phyloP scores from a whole-genome alignment of 2,113 vertebrate species.

The Xiphophorus hellerii region DNA sequence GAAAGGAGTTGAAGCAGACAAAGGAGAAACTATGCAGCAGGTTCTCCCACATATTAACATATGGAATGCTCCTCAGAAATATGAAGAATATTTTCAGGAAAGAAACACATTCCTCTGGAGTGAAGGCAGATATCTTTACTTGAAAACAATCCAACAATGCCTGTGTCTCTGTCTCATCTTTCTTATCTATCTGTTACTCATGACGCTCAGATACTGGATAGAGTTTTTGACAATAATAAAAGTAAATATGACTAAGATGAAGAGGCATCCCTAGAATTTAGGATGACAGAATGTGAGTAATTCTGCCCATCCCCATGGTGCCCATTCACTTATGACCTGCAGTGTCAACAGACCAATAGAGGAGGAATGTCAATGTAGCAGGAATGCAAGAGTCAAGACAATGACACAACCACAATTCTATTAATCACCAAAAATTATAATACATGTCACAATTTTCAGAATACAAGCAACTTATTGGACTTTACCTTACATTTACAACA shows the following conservation, averaged over 20 bases:
- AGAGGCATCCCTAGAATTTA: slow-evolving; percentile 61
- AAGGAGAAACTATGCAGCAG: slow-evolving; percentile 17
- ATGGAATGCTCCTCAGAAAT: slow-evolving; percentile 31
- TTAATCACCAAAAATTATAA: slow-evolving; percentile 12
- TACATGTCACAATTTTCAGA: background rate
- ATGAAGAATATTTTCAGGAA: slow-evolving; percentile 31
- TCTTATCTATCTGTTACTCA: background rate
- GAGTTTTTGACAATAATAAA: background rate
- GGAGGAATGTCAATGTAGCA: slow-evolving; percentile 68
- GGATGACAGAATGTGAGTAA: slow-evolving; percentile 57
- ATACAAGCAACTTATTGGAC: background rate
- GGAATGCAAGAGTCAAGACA: slow-evolving; percentile 67
- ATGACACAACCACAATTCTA: slow-evolving; percentile 25
- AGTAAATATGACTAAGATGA: slow-evolving; percentile 61
- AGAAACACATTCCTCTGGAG: slow-evolving; percentile 37
- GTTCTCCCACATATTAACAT: slow-evolving; percentile 21
- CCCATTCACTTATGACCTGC: slow-evolving; percentile 70
- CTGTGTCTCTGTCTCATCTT: background rate
- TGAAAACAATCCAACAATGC: slow-evolving; percentile 19
- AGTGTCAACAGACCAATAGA: slow-evolving; percentile 65
- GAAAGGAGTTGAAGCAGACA: slow-evolving; percentile 1
- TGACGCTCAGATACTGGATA: background rate
- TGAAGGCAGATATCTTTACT: slow-evolving; percentile 33
- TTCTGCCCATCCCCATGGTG: slow-evolving; percentile 39
- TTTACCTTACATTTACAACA: background rate